phyloP scores from a whole-genome alignment of 2,888 invertebrate genomes.

The Julus scandinavius region DNA sequence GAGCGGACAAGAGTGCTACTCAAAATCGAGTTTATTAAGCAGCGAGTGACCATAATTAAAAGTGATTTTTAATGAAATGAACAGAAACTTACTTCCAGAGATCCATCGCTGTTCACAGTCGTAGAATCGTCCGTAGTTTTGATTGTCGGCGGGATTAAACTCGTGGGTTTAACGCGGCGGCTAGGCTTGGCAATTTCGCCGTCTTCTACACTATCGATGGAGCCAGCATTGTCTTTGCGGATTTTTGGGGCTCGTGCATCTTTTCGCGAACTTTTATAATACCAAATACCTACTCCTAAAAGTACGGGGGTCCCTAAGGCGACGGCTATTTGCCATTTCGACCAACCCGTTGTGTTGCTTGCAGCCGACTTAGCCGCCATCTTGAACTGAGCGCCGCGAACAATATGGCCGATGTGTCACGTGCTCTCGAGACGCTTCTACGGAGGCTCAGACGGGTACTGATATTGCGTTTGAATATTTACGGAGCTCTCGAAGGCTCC shows the following conservation, averaged over 20 bases:
- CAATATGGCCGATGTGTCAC: neutral
- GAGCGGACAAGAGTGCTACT: neutral
- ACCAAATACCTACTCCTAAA: slow-evolving; percentile 53
- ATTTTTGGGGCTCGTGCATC: neutral
- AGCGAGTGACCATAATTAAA: neutral
- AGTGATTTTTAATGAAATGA: neutral
- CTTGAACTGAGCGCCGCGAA: neutral
- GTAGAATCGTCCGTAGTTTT: neutral
- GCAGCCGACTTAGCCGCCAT: slow-evolving; percentile 41
- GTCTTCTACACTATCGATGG: slow-evolving; percentile 48
- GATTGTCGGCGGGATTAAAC: neutral
- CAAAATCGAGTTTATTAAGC: neutral
- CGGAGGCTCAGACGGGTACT: neutral
- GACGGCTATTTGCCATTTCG: slow-evolving; percentile 55
- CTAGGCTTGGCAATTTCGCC: neutral
- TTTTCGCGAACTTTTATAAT: slow-evolving; percentile 49
- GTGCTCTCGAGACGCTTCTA: neutral
- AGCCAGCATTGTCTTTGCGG: neutral
- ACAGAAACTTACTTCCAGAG: slow-evolving; percentile 30
- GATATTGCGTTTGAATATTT: neutral
- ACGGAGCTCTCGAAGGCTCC: neutral
- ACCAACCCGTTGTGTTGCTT: slow-evolving; percentile 44
- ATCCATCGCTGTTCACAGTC: neutral
- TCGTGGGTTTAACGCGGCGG: neutral
- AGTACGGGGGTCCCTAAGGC: slow-evolving; percentile 51